Evolutionary conservation across 2,797 vertebrate species (phyloP).

Genomic region (Jordanella pulchra): DNA sequence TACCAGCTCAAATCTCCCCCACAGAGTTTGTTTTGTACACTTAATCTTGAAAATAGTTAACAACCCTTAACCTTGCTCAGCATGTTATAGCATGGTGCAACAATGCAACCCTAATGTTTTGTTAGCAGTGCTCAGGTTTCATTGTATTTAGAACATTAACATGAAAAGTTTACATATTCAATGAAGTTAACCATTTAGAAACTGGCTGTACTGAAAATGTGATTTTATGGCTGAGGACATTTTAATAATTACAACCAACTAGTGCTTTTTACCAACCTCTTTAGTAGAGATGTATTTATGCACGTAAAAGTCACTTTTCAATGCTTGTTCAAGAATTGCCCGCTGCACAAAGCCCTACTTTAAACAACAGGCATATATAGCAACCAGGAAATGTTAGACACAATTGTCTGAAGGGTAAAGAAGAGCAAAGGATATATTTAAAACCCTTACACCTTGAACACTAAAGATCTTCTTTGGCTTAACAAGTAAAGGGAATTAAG

Average conservation of each 20-base stretch:
- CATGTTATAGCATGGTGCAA: not conserved
- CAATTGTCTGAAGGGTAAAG: conserved; percentile 38
- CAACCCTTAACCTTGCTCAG: too few species aligned
- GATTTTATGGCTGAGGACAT: not conserved
- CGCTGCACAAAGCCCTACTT: conserved; percentile 6
- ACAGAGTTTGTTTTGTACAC: too few species aligned
- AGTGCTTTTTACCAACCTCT: not conserved
- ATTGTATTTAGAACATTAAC: not conserved
- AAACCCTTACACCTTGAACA: conserved; percentile 36
- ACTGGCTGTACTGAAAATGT: too few species aligned
- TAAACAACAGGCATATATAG: not conserved
- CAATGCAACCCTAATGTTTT: not conserved
- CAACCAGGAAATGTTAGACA: not conserved
- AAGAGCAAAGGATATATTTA: conserved; percentile 61
- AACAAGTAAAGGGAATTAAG: conserved; percentile 39
- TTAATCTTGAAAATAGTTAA: too few species aligned
- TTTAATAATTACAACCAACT: not conserved
- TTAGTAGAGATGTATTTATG: not conserved
- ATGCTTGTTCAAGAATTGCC: not conserved
- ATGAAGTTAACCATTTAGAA: not conserved
- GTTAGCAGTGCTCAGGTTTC: too few species aligned
- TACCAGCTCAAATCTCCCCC: too few species aligned
- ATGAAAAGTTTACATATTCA: not conserved
- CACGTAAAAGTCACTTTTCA: not conserved
- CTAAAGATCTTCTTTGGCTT: conserved; percentile 30